A percentile compares a stretch with the other conserved stretches of the same genome.
phyloP scores from a whole-genome alignment of 2,888 invertebrate species.

The Selenia dentaria region DNA sequence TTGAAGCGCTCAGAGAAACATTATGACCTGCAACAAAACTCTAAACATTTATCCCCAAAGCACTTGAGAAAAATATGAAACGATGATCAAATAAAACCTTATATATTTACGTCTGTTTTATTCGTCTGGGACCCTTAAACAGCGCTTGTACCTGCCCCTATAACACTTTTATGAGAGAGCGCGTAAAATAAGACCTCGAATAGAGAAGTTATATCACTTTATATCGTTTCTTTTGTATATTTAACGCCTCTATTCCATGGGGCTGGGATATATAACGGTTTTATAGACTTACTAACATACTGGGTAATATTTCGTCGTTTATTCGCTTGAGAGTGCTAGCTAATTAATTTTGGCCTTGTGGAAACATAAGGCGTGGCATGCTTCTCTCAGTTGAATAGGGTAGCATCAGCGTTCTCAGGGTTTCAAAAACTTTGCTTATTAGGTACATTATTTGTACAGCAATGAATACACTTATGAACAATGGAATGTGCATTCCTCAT shows the following conservation, averaged over 20 bases:
- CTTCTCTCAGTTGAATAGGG: too few species aligned
- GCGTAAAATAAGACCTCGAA: conserved; percentile 47
- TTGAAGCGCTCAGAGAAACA: too few species aligned
- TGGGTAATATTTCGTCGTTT: conserved; percentile 30
- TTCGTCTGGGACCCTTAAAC: conserved; percentile 56
- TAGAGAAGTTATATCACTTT: conserved; percentile 66
- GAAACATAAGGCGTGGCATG: too few species aligned
- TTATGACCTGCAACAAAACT: not conserved
- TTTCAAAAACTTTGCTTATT: too few species aligned
- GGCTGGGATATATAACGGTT: conserved; percentile 41
- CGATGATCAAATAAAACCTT: conserved; percentile 70
- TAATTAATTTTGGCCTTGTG: conserved; percentile 17
- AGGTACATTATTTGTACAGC: too few species aligned
- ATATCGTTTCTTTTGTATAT: conserved; percentile 79
- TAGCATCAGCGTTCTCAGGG: too few species aligned
- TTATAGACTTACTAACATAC: conserved; percentile 39
- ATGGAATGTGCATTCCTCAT: too few species aligned
- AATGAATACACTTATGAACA: too few species aligned
- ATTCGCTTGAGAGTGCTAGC: conserved; percentile 23
- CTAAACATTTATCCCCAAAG: conserved; percentile 33
- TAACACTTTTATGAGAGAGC: conserved; percentile 68
- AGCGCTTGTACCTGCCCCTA: conserved; percentile 58
- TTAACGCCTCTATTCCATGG: conserved; percentile 62
- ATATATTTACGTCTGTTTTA: conserved; percentile 67
- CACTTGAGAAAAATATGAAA: conserved; percentile 52